Conservation (phyloP, 2,888 invertebrate species). For the Leptopilina myrica region DNA sequence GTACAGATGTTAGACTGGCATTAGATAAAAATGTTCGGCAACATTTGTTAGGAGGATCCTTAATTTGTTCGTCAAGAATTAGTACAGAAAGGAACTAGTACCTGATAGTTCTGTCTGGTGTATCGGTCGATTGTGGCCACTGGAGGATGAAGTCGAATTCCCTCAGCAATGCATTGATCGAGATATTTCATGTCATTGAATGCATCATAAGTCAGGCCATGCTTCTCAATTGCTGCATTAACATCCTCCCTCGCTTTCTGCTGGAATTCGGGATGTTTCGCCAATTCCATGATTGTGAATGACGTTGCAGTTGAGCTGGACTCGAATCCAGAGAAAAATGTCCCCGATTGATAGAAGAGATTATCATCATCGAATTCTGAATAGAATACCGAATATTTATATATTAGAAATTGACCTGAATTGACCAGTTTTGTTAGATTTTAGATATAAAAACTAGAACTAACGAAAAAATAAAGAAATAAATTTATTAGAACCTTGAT, state of each 20-base stretch:
- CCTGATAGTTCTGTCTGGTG: constrained; percentile 66
- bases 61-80: too few species aligned
- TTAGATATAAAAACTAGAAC: too few species aligned
- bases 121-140: constrained; percentile 70
- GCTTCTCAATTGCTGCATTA: constrained; percentile 61
- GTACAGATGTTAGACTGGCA: too few species aligned
- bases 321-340: constrained; percentile 73
- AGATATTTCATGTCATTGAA: constrained; percentile 71
- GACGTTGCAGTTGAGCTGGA: constrained; percentile 67
- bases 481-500: too few species aligned
- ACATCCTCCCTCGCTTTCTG: constrained; percentile 64
- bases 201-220: constrained; percentile 69
- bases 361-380: constrained; percentile 72
- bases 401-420: not conserved
- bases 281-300: constrained; percentile 69
- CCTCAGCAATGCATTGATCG: constrained; percentile 67
- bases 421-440: too few species aligned
- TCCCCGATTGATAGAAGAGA: constrained; percentile 69
- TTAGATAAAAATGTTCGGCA: too few species aligned
- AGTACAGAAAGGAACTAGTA: constrained; percentile 40
- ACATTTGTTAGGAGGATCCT: too few species aligned
- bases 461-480: too few species aligned
- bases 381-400: not conserved
- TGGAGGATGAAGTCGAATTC: constrained; percentile 69
- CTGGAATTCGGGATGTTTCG: constrained; percentile 63